These are phyloP conservation scores for Cydia fagiglandana DNA, from an alignment of 1,140 invertebrate species.

Conservation along the genomic window DNA sequence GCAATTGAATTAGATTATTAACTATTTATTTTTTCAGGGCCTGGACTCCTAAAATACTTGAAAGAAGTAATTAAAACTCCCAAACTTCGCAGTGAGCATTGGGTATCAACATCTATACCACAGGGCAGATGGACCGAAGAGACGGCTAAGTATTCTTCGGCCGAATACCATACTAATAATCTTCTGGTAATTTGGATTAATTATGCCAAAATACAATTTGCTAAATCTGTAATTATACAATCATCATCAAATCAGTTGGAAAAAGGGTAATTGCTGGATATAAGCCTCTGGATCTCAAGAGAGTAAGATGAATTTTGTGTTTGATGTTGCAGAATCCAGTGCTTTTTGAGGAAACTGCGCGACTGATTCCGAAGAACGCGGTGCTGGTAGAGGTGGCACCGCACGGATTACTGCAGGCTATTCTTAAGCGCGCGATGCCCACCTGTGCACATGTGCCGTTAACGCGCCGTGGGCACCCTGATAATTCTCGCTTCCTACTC, in stretches of 20 bases:
- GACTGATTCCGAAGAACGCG: conserved; percentile 86
- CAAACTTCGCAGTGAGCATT: conserved; percentile 84
- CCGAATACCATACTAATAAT: conserved; percentile 95
- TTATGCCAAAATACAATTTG: neutral
- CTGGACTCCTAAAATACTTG: conserved; percentile 84
- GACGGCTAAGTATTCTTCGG: conserved; percentile 84
- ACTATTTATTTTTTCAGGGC: conserved; percentile 62
- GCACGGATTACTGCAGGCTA: conserved; percentile 85
- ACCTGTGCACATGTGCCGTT: neutral
- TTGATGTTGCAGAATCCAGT: conserved; percentile 80
- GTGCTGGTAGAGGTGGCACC: conserved; percentile 88
- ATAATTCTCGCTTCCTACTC: neutral
- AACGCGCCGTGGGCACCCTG: neutral
- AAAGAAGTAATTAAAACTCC: conserved; percentile 83
- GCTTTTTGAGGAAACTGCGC: conserved; percentile 88
- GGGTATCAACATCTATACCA: conserved; percentile 91
- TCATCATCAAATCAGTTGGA: no score
- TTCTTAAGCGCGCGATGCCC: conserved; percentile 72
- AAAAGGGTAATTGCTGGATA: no score
- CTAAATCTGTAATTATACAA: neutral
- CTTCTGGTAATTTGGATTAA: neutral
- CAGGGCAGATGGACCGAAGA: conserved; percentile 84
- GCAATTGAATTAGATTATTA: no score
- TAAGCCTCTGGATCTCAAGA: no score
- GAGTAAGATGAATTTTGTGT: neutral